Conservation (phyloP, 2,888 invertebrate species). For the Drosophila borealis region DNA sequence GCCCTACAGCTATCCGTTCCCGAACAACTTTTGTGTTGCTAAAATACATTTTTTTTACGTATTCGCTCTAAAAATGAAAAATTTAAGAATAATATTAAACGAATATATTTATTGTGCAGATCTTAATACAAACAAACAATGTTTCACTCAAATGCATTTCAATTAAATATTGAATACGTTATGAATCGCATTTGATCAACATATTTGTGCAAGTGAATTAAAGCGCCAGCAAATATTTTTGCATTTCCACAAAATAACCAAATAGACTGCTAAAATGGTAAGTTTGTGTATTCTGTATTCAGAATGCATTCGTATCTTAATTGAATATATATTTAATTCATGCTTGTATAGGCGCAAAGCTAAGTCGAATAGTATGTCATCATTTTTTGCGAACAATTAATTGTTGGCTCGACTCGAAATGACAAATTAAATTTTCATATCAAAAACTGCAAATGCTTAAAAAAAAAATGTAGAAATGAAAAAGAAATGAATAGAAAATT, state of each 20-base stretch:
- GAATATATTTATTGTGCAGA: neutral
- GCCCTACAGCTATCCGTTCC: conserved; percentile 5
- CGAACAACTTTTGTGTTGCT: conserved; percentile 1
- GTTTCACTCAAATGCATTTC: conserved; percentile 20
- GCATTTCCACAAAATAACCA: conserved; percentile 20
- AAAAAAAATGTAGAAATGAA: neutral
- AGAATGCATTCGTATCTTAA: conserved; percentile 3
- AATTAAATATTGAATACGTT: conserved; percentile 35
- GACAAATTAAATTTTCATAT: conserved; percentile 14
- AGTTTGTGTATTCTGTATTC: conserved; percentile 21
- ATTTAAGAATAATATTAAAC: too few relatives aligned
- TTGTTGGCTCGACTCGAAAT: neutral
- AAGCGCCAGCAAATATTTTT: conserved; percentile 37
- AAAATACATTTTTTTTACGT: neutral
- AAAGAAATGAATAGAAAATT: neutral
- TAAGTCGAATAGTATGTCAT: neutral
- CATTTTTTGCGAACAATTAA: conserved; percentile 14
- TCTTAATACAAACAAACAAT: conserved; percentile 1
- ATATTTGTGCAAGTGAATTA: conserved; percentile 52
- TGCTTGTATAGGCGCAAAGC: conserved; percentile 1
- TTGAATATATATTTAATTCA: conserved; percentile 1
- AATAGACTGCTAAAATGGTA: conserved; percentile 47
- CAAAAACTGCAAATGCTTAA: neutral
- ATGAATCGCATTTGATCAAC: conserved; percentile 48
- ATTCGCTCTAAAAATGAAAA: too few relatives aligned